Evolutionary conservation across 23 tunicate species (phyloP).

Genomic region (Phallusia fumigata): DNA sequence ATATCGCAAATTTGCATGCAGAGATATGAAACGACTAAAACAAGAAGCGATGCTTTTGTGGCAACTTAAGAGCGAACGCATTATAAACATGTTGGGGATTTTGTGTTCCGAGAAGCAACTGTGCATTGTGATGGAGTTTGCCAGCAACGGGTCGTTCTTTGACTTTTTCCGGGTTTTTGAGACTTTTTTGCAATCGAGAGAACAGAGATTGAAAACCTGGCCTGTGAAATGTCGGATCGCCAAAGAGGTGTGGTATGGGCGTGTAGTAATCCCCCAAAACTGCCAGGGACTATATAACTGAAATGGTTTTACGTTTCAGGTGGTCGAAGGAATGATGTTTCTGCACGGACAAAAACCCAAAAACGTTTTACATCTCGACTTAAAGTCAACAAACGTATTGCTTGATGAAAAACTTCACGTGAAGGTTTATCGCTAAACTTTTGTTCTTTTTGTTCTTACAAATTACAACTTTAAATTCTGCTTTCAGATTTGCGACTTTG

Average conservation of each 20-base stretch:
- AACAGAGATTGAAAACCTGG: background rate
- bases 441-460: background rate
- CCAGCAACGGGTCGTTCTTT: constrained; percentile 11
- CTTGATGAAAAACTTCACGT: constrained; percentile 13
- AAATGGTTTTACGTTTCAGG: background rate
- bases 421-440: background rate
- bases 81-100: constrained; percentile 1
- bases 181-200: too few species aligned
- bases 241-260: background rate
- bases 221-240: constrained; percentile 19
- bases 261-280: too few species aligned
- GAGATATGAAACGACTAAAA: constrained; percentile 18
- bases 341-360: constrained; percentile 3
- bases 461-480: background rate
- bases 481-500: constrained; percentile 32
- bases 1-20: too few species aligned
- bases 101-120: background rate
- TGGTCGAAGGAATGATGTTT: background rate
- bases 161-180: background rate
- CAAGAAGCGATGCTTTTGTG: constrained; percentile 11
- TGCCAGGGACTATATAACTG: too few species aligned
- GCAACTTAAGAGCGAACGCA: background rate
- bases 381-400: constrained; percentile 20
- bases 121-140: constrained; percentile 3
- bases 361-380: constrained; percentile 19